Evolutionary conservation across 1,140 invertebrate species (phyloP).

Genomic region (Leguminivora glycinivorella): DNA sequence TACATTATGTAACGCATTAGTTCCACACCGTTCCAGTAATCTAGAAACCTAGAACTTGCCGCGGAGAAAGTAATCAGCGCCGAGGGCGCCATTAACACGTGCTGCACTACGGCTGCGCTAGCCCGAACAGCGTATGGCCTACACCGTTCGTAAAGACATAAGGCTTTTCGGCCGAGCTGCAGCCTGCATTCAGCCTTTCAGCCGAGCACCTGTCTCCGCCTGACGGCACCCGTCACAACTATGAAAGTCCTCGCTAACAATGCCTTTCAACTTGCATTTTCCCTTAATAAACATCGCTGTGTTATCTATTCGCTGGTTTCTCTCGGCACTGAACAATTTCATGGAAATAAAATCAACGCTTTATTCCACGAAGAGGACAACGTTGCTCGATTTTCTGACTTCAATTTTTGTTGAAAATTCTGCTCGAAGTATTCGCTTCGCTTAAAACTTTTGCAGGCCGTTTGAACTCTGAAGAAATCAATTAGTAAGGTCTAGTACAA

Average conservation of each 20-base stretch:
- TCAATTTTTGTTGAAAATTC: conserved; percentile 5
- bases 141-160: not conserved
- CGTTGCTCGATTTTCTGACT: not conserved
- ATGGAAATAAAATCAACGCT: not conserved
- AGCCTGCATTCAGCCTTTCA: conserved; percentile 23
- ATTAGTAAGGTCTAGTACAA: conserved; percentile 10
- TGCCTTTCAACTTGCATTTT: conserved; percentile 21
- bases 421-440: not conserved
- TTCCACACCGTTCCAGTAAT: conserved; percentile 21
- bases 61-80: conserved; percentile 28
- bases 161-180: not conserved
- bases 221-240: not conserved
- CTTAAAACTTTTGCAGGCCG: conserved; percentile 5
- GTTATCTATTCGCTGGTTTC: conserved; percentile 11
- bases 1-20: conserved; percentile 8
- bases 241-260: conserved; percentile 25
- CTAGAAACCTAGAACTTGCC: conserved; percentile 29
- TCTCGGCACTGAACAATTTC: not conserved
- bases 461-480: conserved; percentile 18
- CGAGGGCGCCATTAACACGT: conserved; percentile 24
- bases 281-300: conserved; percentile 17
- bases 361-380: not conserved
- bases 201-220: conserved; percentile 21
- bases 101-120: not conserved
- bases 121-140: not conserved